Evolutionary conservation across 2,888 invertebrate genomes (phyloP).

Genomic region (Hedychridium roseum): DNA sequence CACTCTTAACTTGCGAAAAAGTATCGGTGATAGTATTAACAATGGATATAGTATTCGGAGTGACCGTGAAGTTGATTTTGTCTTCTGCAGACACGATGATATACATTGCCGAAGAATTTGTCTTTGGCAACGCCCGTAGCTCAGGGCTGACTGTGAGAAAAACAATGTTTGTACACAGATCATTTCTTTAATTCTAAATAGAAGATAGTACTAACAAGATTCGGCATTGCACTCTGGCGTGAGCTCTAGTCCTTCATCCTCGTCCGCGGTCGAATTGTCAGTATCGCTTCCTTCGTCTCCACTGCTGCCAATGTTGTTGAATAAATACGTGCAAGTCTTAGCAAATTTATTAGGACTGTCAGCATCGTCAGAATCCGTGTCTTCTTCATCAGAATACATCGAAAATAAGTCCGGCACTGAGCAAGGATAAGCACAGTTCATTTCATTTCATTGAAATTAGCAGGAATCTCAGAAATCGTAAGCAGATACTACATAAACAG

Average conservation of each 20-base stretch:
- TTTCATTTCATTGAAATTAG: background rate
- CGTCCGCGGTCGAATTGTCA: constrained; percentile 63
- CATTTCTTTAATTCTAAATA: background rate
- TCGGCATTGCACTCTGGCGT: constrained; percentile 48
- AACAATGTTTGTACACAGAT: constrained; percentile 25
- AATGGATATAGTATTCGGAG: constrained; percentile 72
- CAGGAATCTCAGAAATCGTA: constrained; percentile 3
- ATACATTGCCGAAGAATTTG: constrained; percentile 68
- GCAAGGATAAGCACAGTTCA: too few relatives aligned
- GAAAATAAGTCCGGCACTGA: too few relatives aligned
- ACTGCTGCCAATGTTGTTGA: constrained; percentile 75
- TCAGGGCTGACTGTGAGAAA: constrained; percentile 31
- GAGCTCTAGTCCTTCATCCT: constrained; percentile 54
- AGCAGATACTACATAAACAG: background rate
- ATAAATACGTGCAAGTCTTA: constrained; percentile 78
- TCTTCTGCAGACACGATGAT: constrained; percentile 75
- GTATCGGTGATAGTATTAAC: constrained; percentile 64
- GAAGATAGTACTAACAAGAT: constrained; percentile 20
- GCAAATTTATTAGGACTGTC: constrained; percentile 77
- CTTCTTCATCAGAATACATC: constrained; percentile 62
- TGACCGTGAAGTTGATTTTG: constrained; percentile 73
- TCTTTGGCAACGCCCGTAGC: constrained; percentile 28
- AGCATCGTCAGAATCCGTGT: constrained; percentile 77
- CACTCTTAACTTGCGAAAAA: constrained; percentile 60
- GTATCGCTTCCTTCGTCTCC: constrained; percentile 67